These are phyloP conservation scores for Caenorhabditis sinica DNA, from an alignment of 2,888 invertebrate genomes.

Conservation along the genomic window DNA sequence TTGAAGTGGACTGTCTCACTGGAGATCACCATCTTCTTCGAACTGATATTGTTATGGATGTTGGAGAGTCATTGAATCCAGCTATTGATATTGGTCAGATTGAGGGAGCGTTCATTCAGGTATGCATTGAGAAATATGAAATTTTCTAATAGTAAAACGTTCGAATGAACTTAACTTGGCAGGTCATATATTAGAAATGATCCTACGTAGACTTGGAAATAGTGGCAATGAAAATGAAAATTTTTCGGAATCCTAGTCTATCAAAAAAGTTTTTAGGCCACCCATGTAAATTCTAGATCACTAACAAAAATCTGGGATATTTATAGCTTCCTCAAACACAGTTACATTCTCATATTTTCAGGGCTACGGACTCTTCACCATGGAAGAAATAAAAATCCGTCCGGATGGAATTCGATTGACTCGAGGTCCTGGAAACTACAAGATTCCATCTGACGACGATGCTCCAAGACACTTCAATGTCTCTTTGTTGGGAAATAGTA, in stretches of 20 bases:
- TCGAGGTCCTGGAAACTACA: conserved; percentile 94
- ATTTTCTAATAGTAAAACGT: too few species aligned
- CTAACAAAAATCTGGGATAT: too few species aligned
- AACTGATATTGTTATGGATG: conserved; percentile 97
- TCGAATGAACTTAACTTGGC: too few species aligned
- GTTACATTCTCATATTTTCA: too few species aligned
- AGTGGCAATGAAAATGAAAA: conserved; percentile 92
- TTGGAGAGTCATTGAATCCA: conserved; percentile 95
- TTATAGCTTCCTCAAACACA: too few species aligned
- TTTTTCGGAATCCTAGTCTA: too few species aligned
- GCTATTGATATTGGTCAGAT: conserved; percentile 97
- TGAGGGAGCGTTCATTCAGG: conserved; percentile 92
- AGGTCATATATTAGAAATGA: too few species aligned
- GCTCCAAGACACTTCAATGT: conserved; percentile 95
- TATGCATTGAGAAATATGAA: too few species aligned
- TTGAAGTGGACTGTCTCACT: conserved; percentile 95
- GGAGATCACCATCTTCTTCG: conserved; percentile 93
- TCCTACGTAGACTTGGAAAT: conserved; percentile 88
- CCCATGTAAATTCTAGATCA: too few species aligned
- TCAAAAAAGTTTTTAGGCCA: conserved; percentile 85
- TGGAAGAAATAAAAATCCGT: conserved; percentile 93
- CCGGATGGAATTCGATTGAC: conserved; percentile 86
- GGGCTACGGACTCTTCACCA: conserved; percentile 93
- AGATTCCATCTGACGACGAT: conserved; percentile 94
- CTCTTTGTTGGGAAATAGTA: conserved; percentile 92